Base-by-base conservation (phyloP, 37 sponge, comb jelly and placozoan genomes). In the Tethya wilhelma region DNA sequence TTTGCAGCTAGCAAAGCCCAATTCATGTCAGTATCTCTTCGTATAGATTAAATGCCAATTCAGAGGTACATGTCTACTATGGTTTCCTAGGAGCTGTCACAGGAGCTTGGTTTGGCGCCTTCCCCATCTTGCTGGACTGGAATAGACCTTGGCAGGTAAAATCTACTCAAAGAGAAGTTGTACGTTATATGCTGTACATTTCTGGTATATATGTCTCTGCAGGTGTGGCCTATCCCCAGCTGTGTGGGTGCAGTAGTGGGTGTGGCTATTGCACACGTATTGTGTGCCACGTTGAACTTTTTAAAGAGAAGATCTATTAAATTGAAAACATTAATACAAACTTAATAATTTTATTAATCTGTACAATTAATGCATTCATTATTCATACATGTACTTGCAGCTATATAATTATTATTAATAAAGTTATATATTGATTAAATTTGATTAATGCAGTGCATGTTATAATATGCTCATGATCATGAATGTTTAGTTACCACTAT, bases 161-260 rank as follows among this genome's bases (percentile, higher is more conserved):
- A 34, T 4, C 36, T 7, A 46, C 33, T 36, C 55, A n/a, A 4
- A 41, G 39, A 4, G 31, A 17, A 42, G 17, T 69, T 29, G 9
- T 45, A 29, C 12, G 31, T 30, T 5, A 49, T n/a, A n/a, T n/a
- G n/a, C n/a, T n/a, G n/a, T n/a, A n/a, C n/a, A 29, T 72, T 14
- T 31, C n/a, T 2, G 38, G 20, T 49, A 5, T 23, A 72, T 49
- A 44, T 26, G 20, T 20, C 29, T 67, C 55, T 62, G 60, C 56
- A 93, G 93, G 91, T 79, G 34, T 93, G 91, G 91, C 93, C 93
- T 11, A 85, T 93, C 56, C 82, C 93, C 22, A 81, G 91, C 58
- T 53, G 79, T 40, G 38, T 84, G 57, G 93, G 91, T 34, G 86
- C 93, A 28, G n/a, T 80, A 17, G 64, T 67, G 45, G 73, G 73